These are phyloP conservation scores for Oreochromis niloticus DNA, from an alignment of 2,113 vertebrate genomes.

Conservation along the genomic window DNA sequence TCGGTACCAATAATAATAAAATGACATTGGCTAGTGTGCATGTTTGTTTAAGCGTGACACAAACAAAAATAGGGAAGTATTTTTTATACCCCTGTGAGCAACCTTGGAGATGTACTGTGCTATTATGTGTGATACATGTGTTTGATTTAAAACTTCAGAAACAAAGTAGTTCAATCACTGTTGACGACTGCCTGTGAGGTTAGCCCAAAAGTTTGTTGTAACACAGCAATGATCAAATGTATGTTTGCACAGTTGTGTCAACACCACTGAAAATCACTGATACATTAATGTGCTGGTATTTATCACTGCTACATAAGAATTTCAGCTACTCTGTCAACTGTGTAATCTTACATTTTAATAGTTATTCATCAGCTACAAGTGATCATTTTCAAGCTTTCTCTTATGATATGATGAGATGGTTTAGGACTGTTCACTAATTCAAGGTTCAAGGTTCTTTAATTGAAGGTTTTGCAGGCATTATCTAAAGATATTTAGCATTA, in stretches of 20 bases:
- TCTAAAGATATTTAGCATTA: neutral
- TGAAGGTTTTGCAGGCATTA: neutral
- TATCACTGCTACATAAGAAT: neutral
- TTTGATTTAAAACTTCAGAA: neutral
- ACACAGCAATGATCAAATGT: neutral
- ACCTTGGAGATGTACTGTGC: neutral
- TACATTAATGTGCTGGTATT: neutral
- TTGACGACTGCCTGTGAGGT: neutral
- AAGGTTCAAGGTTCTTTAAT: too few species aligned
- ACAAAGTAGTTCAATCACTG: neutral
- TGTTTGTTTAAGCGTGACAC: neutral
- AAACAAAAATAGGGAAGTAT: neutral
- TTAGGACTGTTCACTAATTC: neutral
- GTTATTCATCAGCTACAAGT: neutral
- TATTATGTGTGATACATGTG: neutral
- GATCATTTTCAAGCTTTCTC: neutral
- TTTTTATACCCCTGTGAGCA: neutral
- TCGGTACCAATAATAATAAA: neutral
- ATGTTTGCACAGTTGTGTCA: slow-evolving; percentile 34
- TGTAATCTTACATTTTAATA: neutral
- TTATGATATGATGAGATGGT: neutral
- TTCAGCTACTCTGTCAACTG: neutral
- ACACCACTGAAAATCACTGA: neutral
- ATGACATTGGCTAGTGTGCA: neutral
- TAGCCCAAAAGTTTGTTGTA: neutral